Evolutionary conservation across 2,797 vertebrate species (phyloP).

Genomic region (Cossypha caffra): DNA sequence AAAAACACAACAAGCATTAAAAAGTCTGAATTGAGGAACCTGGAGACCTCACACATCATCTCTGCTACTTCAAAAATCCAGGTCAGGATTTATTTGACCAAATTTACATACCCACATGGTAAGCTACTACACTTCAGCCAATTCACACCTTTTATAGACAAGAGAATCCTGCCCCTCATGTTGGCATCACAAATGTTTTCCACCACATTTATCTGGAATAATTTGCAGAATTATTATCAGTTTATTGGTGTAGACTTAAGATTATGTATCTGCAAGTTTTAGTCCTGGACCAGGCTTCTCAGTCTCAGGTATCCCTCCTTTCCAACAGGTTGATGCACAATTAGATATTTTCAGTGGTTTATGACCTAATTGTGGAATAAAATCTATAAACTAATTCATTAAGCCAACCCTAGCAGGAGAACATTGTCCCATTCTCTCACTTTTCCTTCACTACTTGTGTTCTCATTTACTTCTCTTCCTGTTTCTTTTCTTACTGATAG

Average conservation of each 20-base stretch:
- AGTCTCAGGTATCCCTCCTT: background rate
- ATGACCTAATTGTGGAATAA: background rate
- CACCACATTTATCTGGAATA: background rate
- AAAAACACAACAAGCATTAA: background rate
- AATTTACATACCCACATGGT: background rate
- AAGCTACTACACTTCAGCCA: background rate
- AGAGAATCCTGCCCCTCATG: background rate
- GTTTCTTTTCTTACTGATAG: background rate
- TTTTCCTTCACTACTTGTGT: background rate
- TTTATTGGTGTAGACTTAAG: background rate
- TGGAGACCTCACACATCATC: background rate
- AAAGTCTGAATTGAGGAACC: background rate
- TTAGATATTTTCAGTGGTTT: background rate
- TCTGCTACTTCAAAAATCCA: background rate
- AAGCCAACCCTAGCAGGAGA: background rate
- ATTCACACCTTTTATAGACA: slow-evolving; percentile 9
- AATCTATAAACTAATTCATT: background rate
- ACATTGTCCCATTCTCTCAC: background rate
- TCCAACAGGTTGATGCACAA: background rate
- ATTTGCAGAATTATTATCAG: background rate
- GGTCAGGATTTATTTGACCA: background rate
- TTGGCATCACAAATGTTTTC: background rate
- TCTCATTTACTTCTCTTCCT: background rate
- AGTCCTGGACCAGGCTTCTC: background rate
- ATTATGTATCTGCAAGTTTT: background rate